Base-by-base conservation (phyloP, 1,140 invertebrate genomes). In the Aphelinus atriplicis region DNA sequence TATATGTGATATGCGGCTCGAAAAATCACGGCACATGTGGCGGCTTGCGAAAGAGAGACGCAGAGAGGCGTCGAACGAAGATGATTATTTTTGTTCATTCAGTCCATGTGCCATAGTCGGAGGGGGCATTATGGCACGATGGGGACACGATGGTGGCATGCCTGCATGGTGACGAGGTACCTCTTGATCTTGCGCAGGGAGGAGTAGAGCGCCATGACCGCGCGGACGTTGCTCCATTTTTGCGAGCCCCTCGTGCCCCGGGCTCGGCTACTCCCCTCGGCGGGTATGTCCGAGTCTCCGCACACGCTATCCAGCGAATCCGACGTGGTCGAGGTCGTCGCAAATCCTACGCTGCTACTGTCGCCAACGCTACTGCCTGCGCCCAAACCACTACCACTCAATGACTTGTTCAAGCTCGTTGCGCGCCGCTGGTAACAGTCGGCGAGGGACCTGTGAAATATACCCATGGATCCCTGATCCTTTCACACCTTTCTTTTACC, bases 101-200 rank as follows among this genome's bases (percentile, higher is more conserved):
- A 26, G 26, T 26, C 26, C 26, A 26, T 26, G 26, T 26, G 26
- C 26, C 26, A 26, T 26, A 26, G 26, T 26, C 26, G 26, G 26
- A 26, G 26, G 26, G 26, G 26, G 26, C 26, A 26, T 26, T 26
- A 26, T 26, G 26, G 26, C 26, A 26, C 26, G 26, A 26, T 26
- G 26, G 26, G 26, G 26, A 26, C 26, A 26, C 26, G 26, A 26
- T 26, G 26, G 26, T 26, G 26, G 26, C 26, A 26, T 26, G 26
- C 26, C 26, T 26, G 26, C 26, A 26, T 26, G 26, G 26, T 26
- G 51, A 9, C 51, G 9, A n/a, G 26, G 81, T 91, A 95, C 94
- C 94, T 95, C 93, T 95, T 95, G 89, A 95, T 95, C 89, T 94
- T 94, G 88, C 94, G 91, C 82, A 95, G 91, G 80, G 93, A 92